phyloP scores from a whole-genome alignment of 2,888 invertebrate species.

The Sthenelais limicola region DNA sequence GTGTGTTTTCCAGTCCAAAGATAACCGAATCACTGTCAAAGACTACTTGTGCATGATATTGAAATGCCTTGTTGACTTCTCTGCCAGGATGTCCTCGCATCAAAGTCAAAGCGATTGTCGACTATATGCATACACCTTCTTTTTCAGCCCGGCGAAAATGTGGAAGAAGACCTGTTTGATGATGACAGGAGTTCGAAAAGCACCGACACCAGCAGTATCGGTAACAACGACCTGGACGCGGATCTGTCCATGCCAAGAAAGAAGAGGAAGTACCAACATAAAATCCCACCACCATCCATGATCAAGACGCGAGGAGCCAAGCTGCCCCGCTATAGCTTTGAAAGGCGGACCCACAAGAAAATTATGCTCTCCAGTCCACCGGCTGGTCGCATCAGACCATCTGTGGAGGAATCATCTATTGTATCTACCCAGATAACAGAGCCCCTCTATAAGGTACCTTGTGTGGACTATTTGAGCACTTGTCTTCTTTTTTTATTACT shows the following conservation, averaged over 20 bases:
- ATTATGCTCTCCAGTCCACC: slow-evolving; percentile 37
- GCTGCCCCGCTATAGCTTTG: slow-evolving; percentile 77
- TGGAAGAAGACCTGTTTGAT: slow-evolving; percentile 10
- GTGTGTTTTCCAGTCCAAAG: too few species aligned
- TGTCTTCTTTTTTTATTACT: too few species aligned
- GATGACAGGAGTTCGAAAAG: slow-evolving; percentile 40
- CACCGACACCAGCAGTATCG: slow-evolving; percentile 22
- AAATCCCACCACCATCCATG: slow-evolving; percentile 64
- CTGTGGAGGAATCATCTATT: slow-evolving; percentile 10
- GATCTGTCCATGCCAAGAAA: slow-evolving; percentile 25
- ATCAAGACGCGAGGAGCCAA: slow-evolving; percentile 78
- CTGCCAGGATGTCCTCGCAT: too few species aligned
- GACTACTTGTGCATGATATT: too few species aligned
- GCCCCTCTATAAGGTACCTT: slow-evolving; percentile 8
- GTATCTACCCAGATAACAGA: slow-evolving; percentile 19
- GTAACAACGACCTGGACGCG: slow-evolving; percentile 22
- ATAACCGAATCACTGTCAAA: too few species aligned
- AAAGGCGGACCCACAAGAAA: slow-evolving; percentile 51
- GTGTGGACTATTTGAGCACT: not conserved
- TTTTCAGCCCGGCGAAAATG: not conserved
- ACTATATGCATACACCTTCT: too few species aligned
- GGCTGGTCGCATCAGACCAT: slow-evolving; percentile 7
- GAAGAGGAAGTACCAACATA: slow-evolving; percentile 46
- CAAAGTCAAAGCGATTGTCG: too few species aligned
- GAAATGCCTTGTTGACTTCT: too few species aligned